phyloP scores from a whole-genome alignment of 2,113 vertebrate species.

The Megatriorchis doriae region DNA sequence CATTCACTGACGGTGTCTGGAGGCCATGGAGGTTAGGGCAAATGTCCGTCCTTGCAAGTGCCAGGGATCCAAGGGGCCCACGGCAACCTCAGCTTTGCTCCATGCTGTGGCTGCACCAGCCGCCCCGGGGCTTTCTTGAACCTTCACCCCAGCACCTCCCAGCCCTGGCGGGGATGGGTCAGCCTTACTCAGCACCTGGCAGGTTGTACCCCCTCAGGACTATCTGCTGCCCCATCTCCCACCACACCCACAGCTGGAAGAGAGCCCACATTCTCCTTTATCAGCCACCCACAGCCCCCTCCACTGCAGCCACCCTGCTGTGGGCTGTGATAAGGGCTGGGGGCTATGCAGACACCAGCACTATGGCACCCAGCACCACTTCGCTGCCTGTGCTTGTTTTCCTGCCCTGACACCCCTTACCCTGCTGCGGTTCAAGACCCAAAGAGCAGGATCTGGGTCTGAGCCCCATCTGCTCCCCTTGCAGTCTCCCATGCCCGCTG shows the following conservation, averaged over 20 bases:
- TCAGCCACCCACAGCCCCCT: background rate
- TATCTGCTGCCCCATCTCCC: background rate
- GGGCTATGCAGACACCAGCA: background rate
- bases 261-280: background rate
- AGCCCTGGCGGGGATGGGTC: background rate
- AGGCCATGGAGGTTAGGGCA: background rate
- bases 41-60: background rate
- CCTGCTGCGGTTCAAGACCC: accelerated
- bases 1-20: background rate
- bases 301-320: accelerated
- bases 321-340: background rate
- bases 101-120: background rate
- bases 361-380: accelerated
- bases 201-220: background rate
- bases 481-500: accelerated
- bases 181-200: conserved; percentile 22
- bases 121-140: accelerated
- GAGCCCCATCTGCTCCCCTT: background rate
- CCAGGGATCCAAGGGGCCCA: background rate
- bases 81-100: background rate
- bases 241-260: conserved; percentile 42
- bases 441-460: background rate
- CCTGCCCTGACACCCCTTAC: background rate
- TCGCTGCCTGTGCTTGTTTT: background rate
- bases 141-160: background rate